These are phyloP conservation scores for Eupithecia pulchellata DNA, from an alignment of 2,888 invertebrate genomes.

Conservation along the genomic window DNA sequence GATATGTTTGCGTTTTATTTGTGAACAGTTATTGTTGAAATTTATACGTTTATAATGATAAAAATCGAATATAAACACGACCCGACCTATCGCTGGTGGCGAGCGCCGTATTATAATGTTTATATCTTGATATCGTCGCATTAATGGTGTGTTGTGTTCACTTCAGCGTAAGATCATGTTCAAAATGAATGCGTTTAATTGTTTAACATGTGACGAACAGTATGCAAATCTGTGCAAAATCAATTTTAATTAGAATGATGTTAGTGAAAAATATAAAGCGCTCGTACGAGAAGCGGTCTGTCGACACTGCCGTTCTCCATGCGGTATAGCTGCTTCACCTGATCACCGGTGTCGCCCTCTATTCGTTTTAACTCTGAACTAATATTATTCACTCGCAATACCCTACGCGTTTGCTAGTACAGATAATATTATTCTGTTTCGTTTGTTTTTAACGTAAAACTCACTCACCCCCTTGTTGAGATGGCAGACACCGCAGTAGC, in stretches of 20 bases:
- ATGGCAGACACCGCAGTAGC: too few relatives aligned
- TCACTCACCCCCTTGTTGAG: too few relatives aligned
- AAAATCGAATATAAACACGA: background rate
- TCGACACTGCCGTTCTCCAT: conserved; percentile 17
- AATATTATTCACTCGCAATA: too few relatives aligned
- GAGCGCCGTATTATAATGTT: background rate
- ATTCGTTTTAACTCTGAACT: too few relatives aligned
- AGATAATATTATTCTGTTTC: too few relatives aligned
- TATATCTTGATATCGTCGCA: too few relatives aligned
- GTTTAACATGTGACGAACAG: conserved; percentile 16
- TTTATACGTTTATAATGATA: background rate
- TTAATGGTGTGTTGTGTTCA: too few relatives aligned
- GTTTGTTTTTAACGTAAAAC: too few relatives aligned
- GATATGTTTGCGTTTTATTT: conserved; percentile 1
- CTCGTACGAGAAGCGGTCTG: conserved; percentile 31
- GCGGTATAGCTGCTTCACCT: conserved; percentile 3
- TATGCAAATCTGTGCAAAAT: conserved; percentile 25
- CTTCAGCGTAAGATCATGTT: conserved; percentile 6
- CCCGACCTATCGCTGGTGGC: background rate
- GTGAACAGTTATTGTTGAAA: background rate
- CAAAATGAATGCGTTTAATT: conserved; percentile 9
- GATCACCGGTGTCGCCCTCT: too few relatives aligned
- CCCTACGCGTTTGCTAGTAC: too few relatives aligned
- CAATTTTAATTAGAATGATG: conserved; percentile 70
- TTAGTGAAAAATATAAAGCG: conserved; percentile 35